Percentiles rank a stretch among this genome's conserved stretches.
Conservation (phyloP, 2,797 vertebrate genomes). For the Takifugu rubripes region DNA sequence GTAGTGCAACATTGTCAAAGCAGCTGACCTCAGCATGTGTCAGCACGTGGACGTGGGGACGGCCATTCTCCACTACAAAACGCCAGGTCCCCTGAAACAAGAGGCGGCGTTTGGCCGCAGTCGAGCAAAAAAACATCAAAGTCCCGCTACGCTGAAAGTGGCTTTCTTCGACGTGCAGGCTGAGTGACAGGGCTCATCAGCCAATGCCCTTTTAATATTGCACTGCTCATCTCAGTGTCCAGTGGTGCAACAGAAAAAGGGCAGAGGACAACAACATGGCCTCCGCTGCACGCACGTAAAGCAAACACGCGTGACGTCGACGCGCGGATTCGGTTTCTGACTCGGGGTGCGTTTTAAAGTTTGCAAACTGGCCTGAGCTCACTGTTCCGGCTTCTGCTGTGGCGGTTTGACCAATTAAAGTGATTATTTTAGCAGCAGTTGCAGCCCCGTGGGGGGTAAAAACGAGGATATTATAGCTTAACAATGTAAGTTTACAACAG, state of each 20-base stretch:
- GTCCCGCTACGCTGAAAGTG: background rate
- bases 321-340: background rate
- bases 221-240: constrained; percentile 95
- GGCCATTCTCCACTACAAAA: constrained; percentile 62
- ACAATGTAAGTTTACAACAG: constrained; percentile 33
- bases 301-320: background rate
- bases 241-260: constrained; percentile 99
- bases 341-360: constrained; percentile 10
- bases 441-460: constrained; percentile 15
- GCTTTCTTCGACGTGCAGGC: constrained; percentile 41
- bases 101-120: constrained; percentile 3
- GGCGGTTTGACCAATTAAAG: background rate
- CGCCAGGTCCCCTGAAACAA: constrained; percentile 44
- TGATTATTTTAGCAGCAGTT: background rate
- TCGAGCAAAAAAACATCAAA: too few species aligned
- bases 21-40: constrained; percentile 90
- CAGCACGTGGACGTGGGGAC: constrained; percentile 67
- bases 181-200: constrained; percentile 79
- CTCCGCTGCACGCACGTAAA: constrained; percentile 36
- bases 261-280: constrained; percentile 89
- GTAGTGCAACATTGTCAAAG: constrained; percentile 99
- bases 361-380: constrained; percentile 2
- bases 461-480: constrained; percentile 20
- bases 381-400: background rate
- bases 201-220: constrained; percentile 99